Percentiles rank a stretch among this genome's conserved stretches.
These are phyloP conservation scores for Dysdera silvatica DNA, from an alignment of 1,140 invertebrate species.

Conservation along the genomic window DNA sequence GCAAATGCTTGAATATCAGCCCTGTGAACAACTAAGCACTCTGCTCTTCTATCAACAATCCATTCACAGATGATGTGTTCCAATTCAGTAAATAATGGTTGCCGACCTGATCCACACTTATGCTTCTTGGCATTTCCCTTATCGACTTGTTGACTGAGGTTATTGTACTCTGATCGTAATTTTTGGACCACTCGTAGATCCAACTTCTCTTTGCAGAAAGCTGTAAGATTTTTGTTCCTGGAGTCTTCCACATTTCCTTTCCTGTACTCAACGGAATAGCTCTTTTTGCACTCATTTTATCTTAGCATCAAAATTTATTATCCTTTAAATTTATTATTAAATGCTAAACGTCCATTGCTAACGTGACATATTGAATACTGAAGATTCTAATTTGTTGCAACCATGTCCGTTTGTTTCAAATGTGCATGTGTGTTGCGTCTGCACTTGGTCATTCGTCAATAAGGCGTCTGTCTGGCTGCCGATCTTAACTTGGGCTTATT, in stretches of 20 bases:
- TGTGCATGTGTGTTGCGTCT: not conserved
- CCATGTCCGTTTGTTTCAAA: not conserved
- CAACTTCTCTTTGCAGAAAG: not conserved
- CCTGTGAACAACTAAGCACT: not conserved
- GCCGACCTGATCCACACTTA: not conserved
- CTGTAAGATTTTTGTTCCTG: not conserved
- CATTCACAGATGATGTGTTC: not conserved
- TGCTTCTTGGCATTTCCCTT: not conserved
- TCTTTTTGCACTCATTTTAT: not conserved
- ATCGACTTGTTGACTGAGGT: not conserved
- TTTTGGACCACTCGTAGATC: not conserved
- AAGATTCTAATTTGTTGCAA: not conserved
- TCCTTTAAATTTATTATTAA: too few relatives aligned
- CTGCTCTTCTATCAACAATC: not conserved
- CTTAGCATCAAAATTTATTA: not conserved
- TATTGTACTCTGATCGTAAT: not conserved
- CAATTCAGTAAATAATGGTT: not conserved
- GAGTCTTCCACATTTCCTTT: not conserved
- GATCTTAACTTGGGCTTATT: not conserved
- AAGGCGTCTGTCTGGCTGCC: not conserved
- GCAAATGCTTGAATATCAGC: conserved; percentile 6
- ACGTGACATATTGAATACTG: not conserved
- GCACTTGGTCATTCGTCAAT: not conserved
- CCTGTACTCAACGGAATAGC: not conserved
- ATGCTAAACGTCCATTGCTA: not conserved